A percentile compares a stretch with the other conserved stretches of the same genome.
Conservation (phyloP, 2,797 vertebrate genomes). For the Setipinna tenuifilis region DNA sequence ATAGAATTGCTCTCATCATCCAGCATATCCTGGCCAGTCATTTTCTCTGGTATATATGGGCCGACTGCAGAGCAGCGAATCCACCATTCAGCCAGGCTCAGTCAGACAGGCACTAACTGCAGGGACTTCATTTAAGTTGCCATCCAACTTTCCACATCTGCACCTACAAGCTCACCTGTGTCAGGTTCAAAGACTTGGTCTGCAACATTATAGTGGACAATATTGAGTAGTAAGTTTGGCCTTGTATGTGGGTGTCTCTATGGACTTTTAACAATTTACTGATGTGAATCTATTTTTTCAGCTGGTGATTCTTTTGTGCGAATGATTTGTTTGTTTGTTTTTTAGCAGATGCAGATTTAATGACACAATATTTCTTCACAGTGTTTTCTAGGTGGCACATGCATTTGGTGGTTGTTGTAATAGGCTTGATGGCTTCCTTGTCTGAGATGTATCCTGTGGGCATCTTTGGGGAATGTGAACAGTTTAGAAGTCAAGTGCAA, state of each 20-base stretch:
- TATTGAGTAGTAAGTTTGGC: neutral
- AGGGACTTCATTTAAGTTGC: neutral
- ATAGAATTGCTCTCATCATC: neutral
- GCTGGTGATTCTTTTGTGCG: neutral
- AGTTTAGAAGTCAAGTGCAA: neutral
- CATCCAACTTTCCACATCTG: neutral
- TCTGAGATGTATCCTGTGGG: neutral
- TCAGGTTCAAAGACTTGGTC: neutral
- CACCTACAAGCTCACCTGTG: neutral
- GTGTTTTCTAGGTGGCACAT: neutral
- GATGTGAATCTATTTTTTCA: neutral
- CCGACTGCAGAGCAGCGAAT: neutral
- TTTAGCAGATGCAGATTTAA: neutral
- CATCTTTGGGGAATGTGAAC: neutral
- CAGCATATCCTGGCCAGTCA: neutral
- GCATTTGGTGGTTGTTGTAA: neutral
- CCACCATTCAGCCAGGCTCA: neutral
- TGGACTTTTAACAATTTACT: neutral
- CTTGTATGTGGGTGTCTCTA: neutral
- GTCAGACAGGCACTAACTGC: neutral
- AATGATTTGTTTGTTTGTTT: neutral
- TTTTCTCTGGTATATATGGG: neutral
- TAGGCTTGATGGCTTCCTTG: neutral
- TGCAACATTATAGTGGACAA: neutral
- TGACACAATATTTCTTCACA: neutral